Base-by-base conservation (phyloP, 1,140 invertebrate genomes). In the Drosophila insularis region DNA sequence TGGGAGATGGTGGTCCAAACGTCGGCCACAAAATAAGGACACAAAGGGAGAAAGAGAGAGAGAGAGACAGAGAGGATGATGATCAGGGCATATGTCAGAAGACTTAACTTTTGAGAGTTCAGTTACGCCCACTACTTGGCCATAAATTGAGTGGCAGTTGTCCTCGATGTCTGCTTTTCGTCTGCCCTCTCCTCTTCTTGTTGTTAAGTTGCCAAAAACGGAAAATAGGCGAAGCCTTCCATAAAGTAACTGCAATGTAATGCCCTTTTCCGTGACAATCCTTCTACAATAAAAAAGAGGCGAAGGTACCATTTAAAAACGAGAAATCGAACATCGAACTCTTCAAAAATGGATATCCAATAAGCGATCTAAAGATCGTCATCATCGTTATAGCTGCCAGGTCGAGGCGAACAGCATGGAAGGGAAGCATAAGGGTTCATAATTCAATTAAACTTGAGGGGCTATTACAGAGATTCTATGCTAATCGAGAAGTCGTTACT, bases 101-200 rank as follows among this genome's bases (percentile, higher is more conserved):
- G 40, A 63, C 23, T 63, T 63, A 46, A 63, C 60, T 43, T 63
- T 43, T 43, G 23, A 63, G 23, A 43, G 37, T 43, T 35, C 17
- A n/a, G 60, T 31, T 11, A 27, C 40, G 60, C 40, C 60, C 60
- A 46, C 55, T 35, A 46, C 60, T 63, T 46, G 60, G 37, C 60
- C 60, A 43, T 63, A 63, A 63, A 63, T 63, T 63, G 60, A 43
- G 39, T 63, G 37, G 60, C 40, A n/a, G 32, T 63, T 63, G 43
- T 50, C 43, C 43, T 50, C 43, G 13, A 50, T 50, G 43, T 21
- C 10, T 19, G 17, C 4, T 14, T 5, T 14, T 43, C n/a, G 14
- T 50, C 2, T 17, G 40, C n/a, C 43, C 7, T 10, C 2, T 1
- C n/a, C 17, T 8, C 35, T 21, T 2, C 11, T 21, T 50, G 43